phyloP scores from a whole-genome alignment of 2,113 vertebrate species.

The Thamnophis sirtalis region DNA sequence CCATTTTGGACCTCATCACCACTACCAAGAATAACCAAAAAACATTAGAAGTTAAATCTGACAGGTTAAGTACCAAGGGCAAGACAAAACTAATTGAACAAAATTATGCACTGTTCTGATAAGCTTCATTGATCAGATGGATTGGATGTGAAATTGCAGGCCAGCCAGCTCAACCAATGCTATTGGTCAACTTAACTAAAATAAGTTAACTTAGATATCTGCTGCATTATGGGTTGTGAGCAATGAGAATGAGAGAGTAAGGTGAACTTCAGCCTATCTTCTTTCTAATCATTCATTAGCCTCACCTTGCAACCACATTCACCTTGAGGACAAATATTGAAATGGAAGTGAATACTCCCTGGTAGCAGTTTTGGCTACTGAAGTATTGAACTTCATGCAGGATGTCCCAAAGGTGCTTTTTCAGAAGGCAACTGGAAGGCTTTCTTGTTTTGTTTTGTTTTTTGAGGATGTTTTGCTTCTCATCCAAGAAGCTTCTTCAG shows the following conservation, averaged over 20 bases:
- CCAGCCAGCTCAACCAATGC: not conserved
- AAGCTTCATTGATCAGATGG: not conserved
- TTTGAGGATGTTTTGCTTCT: too few relatives aligned
- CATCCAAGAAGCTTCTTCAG: too few relatives aligned
- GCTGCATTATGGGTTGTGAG: not conserved
- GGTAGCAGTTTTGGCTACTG: not conserved
- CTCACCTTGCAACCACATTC: not conserved
- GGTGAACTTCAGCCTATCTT: not conserved
- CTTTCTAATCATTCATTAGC: not conserved
- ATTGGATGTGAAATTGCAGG: not conserved
- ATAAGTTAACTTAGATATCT: too few relatives aligned
- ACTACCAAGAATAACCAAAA: not conserved
- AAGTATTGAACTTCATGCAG: not conserved
- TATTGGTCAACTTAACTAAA: not conserved
- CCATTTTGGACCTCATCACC: not conserved
- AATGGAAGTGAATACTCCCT: not conserved
- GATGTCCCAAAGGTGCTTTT: not conserved
- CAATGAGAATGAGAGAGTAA: not conserved
- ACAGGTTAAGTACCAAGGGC: not conserved
- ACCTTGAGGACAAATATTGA: not conserved
- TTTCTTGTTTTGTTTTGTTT: too few relatives aligned
- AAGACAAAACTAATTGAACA: not conserved
- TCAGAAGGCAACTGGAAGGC: too few relatives aligned
- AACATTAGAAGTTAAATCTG: not conserved
- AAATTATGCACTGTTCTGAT: not conserved